Base-by-base conservation (phyloP, 2,888 invertebrate genomes). In the Drosophila mulleri region DNA sequence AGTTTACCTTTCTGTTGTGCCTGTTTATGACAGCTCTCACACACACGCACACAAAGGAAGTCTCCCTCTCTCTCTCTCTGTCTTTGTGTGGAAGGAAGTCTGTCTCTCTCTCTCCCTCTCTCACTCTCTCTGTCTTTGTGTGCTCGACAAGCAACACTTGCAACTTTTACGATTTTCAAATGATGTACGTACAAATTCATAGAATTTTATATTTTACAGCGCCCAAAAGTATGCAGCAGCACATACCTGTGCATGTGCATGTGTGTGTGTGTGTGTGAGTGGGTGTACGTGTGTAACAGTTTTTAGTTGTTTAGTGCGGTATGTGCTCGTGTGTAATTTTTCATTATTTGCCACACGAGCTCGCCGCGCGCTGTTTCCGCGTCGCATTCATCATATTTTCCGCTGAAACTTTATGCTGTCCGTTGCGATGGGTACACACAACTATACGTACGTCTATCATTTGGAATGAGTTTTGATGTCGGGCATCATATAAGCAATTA, bases 141-240 rank as follows among this genome's bases (percentile, higher is more conserved):
- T 47, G 58, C 67, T 69, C 63, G 68, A 58, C 77, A 69, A 64
- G 79, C 70, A 82, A 76, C 88, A 88, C 86, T 83, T 78, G 86
- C 86, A 88, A 82, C 70, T 88, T 91, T 91, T 91, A 91, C 88
- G 91, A 90, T 88, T 90, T 90, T 91, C 89, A 90, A 91, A 91
- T 91, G 83, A 80, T 79, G 81, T 82, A 85, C 87, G 86, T 90
- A 90, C 90, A 90, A 91, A 91, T 91, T 90, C 87, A 91, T 91
- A 88, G 92, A 91, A 91, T 91, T 91, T 91, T 90, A 85, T 90
- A 91, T 91, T 90, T 90, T 77, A 91, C 83, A 89, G 75, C 85
- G 85, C 89, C 91, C 90, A 84, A 87, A 85, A 84, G 90, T 75
- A 75, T 78, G 78, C 78, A 68, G 48, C 65, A 53, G 12, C 50